phyloP scores from a whole-genome alignment of 2,113 vertebrate species.

The Callochromis pleurospilus region DNA sequence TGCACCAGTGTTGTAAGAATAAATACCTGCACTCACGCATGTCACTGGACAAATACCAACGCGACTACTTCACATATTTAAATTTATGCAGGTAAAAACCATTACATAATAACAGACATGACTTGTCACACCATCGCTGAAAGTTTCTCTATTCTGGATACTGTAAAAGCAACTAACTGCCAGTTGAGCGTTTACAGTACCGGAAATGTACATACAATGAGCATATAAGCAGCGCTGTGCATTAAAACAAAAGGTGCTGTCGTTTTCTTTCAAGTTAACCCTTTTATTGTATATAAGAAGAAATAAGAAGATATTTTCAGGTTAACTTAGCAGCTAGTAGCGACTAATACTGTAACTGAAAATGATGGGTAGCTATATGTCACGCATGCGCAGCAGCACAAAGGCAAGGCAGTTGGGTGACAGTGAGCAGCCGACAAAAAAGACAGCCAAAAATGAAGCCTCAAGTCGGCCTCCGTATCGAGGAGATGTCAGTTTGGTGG shows the following conservation, averaged over 20 bases:
- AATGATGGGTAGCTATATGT: conserved; percentile 28
- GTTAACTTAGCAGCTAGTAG: background rate
- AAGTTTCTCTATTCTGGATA: background rate
- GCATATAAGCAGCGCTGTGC: background rate
- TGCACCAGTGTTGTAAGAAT: background rate
- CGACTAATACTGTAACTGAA: background rate
- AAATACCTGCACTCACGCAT: background rate
- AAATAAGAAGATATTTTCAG: background rate
- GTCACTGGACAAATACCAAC: background rate
- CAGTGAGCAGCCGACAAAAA: conserved; percentile 41
- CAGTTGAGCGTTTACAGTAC: background rate
- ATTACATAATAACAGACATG: background rate
- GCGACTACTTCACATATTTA: background rate
- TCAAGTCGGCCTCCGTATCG: background rate
- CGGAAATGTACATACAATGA: background rate
- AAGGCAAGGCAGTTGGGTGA: conserved; percentile 67
- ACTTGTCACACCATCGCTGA: background rate
- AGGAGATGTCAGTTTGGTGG: background rate
- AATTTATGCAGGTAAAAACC: background rate
- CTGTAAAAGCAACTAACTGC: background rate
- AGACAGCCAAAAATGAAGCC: conserved; percentile 49
- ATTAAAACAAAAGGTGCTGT: background rate
- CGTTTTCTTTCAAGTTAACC: background rate
- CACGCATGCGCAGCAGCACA: conserved; percentile 61
- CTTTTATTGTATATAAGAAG: background rate